Evolutionary conservation across 2,888 invertebrate species (phyloP).

Genomic region (Tyria jacobaeae): DNA sequence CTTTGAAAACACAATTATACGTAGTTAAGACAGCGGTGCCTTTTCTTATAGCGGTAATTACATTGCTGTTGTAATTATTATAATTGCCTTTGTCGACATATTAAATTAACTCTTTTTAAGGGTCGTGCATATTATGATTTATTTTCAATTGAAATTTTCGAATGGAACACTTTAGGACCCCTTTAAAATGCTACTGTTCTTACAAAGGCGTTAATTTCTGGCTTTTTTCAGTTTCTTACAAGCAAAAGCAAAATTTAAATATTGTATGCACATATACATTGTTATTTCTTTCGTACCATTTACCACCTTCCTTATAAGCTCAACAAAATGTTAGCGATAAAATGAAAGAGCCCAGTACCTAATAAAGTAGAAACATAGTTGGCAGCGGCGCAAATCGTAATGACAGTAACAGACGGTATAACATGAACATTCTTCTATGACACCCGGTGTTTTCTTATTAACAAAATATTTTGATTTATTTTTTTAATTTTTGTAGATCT

Average conservation of each 20-base stretch:
- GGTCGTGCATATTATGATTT: conserved; percentile 33
- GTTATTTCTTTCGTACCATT: conserved; percentile 27
- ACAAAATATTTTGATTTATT: not conserved
- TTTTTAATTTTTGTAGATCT: not conserved
- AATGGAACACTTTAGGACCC: not conserved
- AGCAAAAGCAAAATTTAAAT: conserved; percentile 22
- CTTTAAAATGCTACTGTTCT: not conserved
- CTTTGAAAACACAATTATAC: conserved; percentile 80
- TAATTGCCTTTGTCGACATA: conserved; percentile 81
- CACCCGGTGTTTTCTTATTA: not conserved
- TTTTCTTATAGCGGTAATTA: conserved; percentile 79
- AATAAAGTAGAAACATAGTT: conserved; percentile 35
- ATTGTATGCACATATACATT: conserved; percentile 14
- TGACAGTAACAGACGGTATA: conserved; percentile 31
- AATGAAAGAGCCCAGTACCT: conserved; percentile 36
- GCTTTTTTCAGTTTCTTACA: conserved; percentile 2
- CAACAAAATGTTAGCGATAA: conserved; percentile 33
- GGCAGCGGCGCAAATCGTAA: conserved; percentile 30
- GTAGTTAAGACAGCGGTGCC: conserved; percentile 70
- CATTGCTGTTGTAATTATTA: conserved; percentile 78
- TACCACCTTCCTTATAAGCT: conserved; percentile 24
- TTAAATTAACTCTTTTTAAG: conserved; percentile 75
- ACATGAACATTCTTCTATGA: conserved; percentile 22
- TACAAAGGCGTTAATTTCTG: conserved; percentile 8
- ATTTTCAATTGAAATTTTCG: not conserved